A percentile compares a stretch with the other conserved stretches of the same genome.
phyloP scores from a whole-genome alignment of 1,140 invertebrate species.

The Musca vetustissima region DNA sequence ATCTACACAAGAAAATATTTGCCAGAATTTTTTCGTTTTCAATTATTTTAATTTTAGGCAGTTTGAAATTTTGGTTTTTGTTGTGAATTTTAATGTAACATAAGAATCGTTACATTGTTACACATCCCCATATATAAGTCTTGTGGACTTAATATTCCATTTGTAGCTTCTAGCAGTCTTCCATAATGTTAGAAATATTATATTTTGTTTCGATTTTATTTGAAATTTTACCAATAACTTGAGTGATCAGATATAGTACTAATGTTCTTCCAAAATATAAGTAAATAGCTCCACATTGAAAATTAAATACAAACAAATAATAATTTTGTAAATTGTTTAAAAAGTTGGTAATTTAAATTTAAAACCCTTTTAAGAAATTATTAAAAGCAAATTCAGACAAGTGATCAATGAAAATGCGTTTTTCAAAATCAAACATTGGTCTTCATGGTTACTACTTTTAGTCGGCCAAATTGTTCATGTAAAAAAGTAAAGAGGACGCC shows the following conservation, averaged over 20 bases:
- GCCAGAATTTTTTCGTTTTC: slow-evolving; percentile 19
- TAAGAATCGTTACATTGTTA: no score
- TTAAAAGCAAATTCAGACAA: no score
- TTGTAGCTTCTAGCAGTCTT: slow-evolving; percentile 24
- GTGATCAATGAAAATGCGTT: no score
- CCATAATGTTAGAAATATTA: slow-evolving; percentile 21
- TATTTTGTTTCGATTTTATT: neutral
- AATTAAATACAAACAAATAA: neutral
- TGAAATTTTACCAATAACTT: neutral
- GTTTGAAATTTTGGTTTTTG: neutral
- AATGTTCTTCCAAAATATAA: slow-evolving; percentile 20
- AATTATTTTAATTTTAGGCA: slow-evolving; percentile 13
- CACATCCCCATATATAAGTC: no score
- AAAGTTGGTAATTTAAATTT: no score
- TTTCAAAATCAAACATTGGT: no score
- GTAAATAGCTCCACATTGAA: neutral
- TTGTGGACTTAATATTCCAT: neutral
- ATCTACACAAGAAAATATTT: slow-evolving; percentile 12
- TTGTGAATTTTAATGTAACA: neutral
- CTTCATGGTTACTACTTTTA: no score
- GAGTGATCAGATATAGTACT: no score
- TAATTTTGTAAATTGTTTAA: neutral
- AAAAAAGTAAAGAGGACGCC: no score
- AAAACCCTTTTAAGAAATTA: no score
- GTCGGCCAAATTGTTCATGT: no score